Percentiles rank a stretch among this genome's conserved stretches.
Evolutionary conservation across 2,888 invertebrate genomes (phyloP).

Genomic region (Apoderus coryli): DNA sequence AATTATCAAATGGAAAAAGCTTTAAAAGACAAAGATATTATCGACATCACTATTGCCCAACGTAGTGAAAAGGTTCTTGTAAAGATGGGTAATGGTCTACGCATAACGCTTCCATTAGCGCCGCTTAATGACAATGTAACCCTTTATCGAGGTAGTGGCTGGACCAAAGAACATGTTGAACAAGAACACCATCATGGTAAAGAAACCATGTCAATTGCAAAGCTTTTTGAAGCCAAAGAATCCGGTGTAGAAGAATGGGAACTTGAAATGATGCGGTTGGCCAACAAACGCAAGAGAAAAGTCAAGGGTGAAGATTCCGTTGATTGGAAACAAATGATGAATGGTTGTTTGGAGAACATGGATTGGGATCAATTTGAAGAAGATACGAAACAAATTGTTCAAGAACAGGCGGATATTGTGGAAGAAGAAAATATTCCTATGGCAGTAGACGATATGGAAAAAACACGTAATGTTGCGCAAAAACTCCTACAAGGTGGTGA

Average conservation of each 20-base stretch:
- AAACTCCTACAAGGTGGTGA: constrained; percentile 39
- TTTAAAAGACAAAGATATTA: constrained; percentile 58
- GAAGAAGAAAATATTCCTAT: constrained; percentile 33
- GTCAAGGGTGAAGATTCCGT: constrained; percentile 25
- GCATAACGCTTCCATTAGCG: constrained; percentile 48
- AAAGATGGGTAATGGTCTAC: constrained; percentile 51
- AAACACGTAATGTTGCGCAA: constrained; percentile 43
- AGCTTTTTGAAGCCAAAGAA: constrained; percentile 40
- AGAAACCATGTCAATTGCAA: constrained; percentile 39
- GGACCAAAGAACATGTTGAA: constrained; percentile 38
- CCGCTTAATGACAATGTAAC: constrained; percentile 22
- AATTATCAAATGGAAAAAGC: constrained; percentile 59
- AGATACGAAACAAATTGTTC: constrained; percentile 54
- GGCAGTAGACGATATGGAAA: constrained; percentile 39
- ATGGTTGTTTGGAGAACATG: constrained; percentile 48
- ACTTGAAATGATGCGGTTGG: constrained; percentile 30
- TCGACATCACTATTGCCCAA: constrained; percentile 60
- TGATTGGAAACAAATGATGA: constrained; percentile 35
- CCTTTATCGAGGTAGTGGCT: constrained; percentile 28
- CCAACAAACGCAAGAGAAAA: constrained; percentile 29
- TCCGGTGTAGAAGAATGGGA: constrained; percentile 31
- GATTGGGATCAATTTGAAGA: constrained; percentile 45
- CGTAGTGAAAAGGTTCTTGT: constrained; percentile 58
- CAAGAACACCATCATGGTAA: constrained; percentile 31
- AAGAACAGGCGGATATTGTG: constrained; percentile 47